phyloP scores from a whole-genome alignment of 2,797 vertebrate species.

The Aratinga solstitialis region DNA sequence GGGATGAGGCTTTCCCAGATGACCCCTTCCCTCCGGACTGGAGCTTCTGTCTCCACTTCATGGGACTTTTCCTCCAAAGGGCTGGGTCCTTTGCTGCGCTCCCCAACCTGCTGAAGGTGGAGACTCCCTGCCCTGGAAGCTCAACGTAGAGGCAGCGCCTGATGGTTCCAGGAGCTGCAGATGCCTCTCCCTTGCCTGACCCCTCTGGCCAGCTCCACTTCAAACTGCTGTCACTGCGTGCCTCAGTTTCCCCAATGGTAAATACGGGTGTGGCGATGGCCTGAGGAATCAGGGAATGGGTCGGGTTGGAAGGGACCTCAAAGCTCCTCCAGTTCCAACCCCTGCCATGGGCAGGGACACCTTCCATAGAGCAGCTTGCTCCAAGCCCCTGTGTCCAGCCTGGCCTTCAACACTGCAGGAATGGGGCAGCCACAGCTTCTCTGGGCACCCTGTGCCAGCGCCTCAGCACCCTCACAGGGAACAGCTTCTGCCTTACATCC shows the following conservation, averaged over 20 bases:
- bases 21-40: not conserved
- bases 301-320: not conserved
- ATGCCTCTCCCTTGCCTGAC: fast-evolving
- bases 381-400: too few relatives aligned
- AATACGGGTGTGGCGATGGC: fast-evolving
- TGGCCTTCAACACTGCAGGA: too few relatives aligned
- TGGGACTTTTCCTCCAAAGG: fast-evolving
- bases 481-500: too few relatives aligned
- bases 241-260: not conserved
- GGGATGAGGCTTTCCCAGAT: not conserved
- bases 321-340: not conserved
- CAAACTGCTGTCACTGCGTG: fast-evolving
- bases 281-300: not conserved
- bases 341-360: too few relatives aligned
- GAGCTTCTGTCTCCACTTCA: not conserved
- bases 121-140: not conserved
- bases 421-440: too few relatives aligned
- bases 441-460: too few relatives aligned
- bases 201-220: fast-evolving
- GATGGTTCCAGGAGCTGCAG: not conserved
- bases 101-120: not conserved
- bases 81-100: fast-evolving
- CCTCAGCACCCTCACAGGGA: too few relatives aligned
- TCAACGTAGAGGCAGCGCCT: fast-evolving
- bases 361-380: too few relatives aligned